Base-by-base conservation (phyloP, 2,113 vertebrate species). In the Dicerorhinus sumatrensis region DNA sequence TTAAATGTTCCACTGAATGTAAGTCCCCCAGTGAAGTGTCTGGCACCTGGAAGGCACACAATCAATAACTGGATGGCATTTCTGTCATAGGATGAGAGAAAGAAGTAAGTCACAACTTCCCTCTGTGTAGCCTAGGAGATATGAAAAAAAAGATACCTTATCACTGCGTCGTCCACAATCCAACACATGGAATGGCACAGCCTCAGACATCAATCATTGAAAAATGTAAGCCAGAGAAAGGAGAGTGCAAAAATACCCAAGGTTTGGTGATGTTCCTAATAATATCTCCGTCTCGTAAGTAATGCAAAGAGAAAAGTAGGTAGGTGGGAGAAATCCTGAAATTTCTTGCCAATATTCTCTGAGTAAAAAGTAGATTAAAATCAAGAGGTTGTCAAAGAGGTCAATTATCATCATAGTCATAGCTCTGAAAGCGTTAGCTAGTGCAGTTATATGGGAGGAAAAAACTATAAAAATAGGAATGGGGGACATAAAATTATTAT, bases 401-500 rank as follows among this genome's bases (percentile, higher is more conserved):
- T 72, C 75, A 89, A 12, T 94, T 20, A 85, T 65, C 29, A 5
- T 39, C 39, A 56, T 20, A 20, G 21, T 86, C 21, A 23, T 36
- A 39, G 42, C 58, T 92, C 54, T 69, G 31, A 31, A 95, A 81
- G 23, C 72, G 20, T 93, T 51, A 54, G 3, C 48, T 82, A 29
- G 36, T 77, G 3, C 29, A 76, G 70, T 67, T 95, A 65, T 2
- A 11, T n/a, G 46, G 76, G 42, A 60, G 46, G 31, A 36, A 42
- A 42, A 76, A 60, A 56, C 60, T 76, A 29, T 75, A 42, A 39
- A 89, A 72, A 8, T 81, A 42, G 70, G 65, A 79, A 48, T 9
- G 31, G n/a, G 51, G 39, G 58, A 13, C n/a, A 42, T 79, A 87
- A 72, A 51, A 46, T 96, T 82, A 94, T 84, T 87, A 58, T 96